phyloP scores from a whole-genome alignment of 2,113 vertebrate species.

The Dryoscopus gambensis region DNA sequence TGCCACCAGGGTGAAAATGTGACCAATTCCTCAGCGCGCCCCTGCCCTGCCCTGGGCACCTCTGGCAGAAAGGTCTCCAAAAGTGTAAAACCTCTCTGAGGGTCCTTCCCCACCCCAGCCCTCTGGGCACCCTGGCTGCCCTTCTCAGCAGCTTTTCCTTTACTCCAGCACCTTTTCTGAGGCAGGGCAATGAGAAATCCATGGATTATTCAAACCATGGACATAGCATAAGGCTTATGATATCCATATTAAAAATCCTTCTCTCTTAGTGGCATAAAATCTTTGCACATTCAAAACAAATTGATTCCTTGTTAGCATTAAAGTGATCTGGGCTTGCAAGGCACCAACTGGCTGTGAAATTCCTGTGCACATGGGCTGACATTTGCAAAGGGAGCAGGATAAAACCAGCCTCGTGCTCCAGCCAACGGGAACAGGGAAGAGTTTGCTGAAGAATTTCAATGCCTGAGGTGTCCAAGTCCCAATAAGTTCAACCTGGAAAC shows the following conservation, averaged over 20 bases:
- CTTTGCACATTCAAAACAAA: slow-evolving; percentile 33
- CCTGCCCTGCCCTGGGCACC: not conserved
- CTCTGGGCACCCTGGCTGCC: not conserved
- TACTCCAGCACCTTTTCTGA: not conserved
- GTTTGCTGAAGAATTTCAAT: not conserved
- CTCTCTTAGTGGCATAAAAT: slow-evolving; percentile 19
- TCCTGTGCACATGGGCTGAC: not conserved
- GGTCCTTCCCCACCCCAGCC: not conserved
- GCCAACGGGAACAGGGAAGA: not conserved
- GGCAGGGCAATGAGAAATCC: not conserved
- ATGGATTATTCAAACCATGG: not conserved
- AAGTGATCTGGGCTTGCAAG: not conserved
- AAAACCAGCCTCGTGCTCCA: not conserved
- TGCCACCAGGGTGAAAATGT: not conserved
- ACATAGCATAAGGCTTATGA: not conserved
- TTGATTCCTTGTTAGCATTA: slow-evolving; percentile 19
- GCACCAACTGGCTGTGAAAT: not conserved
- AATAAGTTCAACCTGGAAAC: not conserved
- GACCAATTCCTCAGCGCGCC: not conserved
- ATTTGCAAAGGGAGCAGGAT: not conserved
- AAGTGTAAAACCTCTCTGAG: not conserved
- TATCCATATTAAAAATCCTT: not conserved
- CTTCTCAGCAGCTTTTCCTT: not conserved
- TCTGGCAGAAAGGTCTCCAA: not conserved
- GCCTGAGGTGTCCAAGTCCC: not conserved